Evolutionary conservation across 2,113 vertebrate genomes (phyloP).

Genomic region (Capricornis sumatraensis): DNA sequence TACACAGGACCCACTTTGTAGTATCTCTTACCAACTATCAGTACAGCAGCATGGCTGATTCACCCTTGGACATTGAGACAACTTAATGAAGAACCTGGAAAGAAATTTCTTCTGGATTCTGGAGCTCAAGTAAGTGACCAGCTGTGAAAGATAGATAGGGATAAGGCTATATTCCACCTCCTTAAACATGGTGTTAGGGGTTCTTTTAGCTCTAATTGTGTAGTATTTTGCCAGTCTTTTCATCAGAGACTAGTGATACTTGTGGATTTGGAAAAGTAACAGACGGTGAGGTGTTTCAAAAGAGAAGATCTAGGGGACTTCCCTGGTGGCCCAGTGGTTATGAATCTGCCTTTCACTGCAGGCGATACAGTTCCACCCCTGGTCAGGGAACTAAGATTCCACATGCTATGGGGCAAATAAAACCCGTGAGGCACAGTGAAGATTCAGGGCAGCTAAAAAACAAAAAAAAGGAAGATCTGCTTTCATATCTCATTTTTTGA

Average conservation of each 20-base stretch:
- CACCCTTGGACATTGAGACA: background rate
- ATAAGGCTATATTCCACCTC: background rate
- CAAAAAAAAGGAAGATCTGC: background rate
- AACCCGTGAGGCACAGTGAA: background rate
- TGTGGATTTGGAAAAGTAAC: background rate
- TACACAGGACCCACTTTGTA: background rate
- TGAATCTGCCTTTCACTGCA: background rate
- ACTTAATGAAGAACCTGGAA: background rate
- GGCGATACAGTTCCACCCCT: background rate
- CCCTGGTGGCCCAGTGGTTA: background rate
- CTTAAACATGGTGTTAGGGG: background rate
- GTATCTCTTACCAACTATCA: rapidly evolving
- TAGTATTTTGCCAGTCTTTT: background rate
- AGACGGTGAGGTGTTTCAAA: background rate
- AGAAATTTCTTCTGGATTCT: background rate
- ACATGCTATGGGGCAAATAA: background rate
- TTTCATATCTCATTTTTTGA: background rate
- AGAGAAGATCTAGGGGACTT: background rate
- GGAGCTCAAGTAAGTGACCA: background rate
- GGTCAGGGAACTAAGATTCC: background rate
- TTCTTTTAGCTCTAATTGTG: background rate
- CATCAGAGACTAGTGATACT: background rate
- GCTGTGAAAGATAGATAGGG: background rate
- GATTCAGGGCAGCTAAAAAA: background rate
- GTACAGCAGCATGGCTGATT: background rate